Conservation (phyloP, 2,113 vertebrate species). For the Hydropotes inermis region DNA sequence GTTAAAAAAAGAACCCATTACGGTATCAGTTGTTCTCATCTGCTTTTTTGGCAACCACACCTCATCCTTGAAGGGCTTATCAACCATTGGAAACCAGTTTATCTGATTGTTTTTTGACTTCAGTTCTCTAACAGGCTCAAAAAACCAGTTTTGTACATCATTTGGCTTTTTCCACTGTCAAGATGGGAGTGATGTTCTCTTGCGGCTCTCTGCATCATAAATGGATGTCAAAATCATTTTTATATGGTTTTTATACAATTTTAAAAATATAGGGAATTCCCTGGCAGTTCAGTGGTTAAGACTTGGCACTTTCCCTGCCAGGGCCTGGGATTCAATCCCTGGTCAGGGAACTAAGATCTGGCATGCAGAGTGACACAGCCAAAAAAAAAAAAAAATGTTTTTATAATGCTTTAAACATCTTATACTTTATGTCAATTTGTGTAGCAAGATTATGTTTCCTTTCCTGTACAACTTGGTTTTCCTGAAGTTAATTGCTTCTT, state of each 20-base stretch:
- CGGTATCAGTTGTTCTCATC: neutral
- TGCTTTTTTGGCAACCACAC: neutral
- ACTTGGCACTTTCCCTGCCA: neutral
- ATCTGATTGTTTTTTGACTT: neutral
- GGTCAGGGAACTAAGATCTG: neutral
- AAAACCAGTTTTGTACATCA: neutral
- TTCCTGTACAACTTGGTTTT: neutral
- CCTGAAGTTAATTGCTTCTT: neutral
- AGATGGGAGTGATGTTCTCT: neutral
- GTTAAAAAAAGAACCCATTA: neutral
- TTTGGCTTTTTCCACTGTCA: neutral
- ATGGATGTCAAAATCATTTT: neutral
- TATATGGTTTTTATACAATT: neutral
- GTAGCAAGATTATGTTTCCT: neutral
- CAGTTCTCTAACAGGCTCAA: neutral
- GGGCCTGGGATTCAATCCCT: neutral
- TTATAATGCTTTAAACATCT: neutral
- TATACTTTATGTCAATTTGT: neutral
- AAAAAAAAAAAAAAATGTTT: neutral
- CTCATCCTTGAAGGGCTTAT: neutral
- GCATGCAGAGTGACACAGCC: neutral
- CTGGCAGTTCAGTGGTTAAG: neutral
- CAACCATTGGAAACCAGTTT: neutral
- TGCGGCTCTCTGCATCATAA: neutral
- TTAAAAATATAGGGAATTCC: neutral